Conservation (phyloP, 2,113 vertebrate species). For the Lamprologus tigripictilis region DNA sequence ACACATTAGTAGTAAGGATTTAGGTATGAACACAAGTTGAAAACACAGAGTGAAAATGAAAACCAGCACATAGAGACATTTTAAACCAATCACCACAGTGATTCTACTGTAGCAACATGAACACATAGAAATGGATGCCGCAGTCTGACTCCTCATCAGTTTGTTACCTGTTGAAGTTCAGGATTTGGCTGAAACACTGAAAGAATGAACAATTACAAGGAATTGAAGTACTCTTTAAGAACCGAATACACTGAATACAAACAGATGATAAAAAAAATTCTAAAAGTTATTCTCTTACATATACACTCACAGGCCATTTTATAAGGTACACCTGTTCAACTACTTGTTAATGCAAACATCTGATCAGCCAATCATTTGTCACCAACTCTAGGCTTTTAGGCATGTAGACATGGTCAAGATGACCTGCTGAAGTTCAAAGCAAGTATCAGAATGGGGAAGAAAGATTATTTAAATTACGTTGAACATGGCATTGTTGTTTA, state of each 20-base stretch:
- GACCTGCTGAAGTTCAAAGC: background rate
- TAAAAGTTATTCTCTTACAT: background rate
- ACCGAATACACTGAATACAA: background rate
- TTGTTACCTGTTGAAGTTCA: background rate
- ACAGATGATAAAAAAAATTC: fast-evolving
- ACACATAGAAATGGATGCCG: background rate
- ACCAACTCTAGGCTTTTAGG: background rate
- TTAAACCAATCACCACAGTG: background rate
- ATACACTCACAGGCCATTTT: background rate
- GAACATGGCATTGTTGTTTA: background rate
- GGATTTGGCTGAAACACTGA: background rate
- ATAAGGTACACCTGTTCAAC: background rate
- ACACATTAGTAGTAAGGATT: background rate
- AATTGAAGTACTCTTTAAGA: background rate
- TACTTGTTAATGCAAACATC: background rate
- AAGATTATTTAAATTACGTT: background rate
- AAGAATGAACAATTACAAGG: background rate
- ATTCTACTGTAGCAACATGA: background rate
- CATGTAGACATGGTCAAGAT: background rate
- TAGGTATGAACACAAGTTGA: background rate
- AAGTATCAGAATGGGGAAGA: fast-evolving
- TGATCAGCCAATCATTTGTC: background rate
- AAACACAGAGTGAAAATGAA: background rate
- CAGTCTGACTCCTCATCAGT: background rate
- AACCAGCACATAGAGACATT: background rate